A percentile compares a stretch with the other conserved stretches of the same genome.
Conservation (phyloP, 2,113 vertebrate genomes). For the Campylorhamphus procurvoides region DNA sequence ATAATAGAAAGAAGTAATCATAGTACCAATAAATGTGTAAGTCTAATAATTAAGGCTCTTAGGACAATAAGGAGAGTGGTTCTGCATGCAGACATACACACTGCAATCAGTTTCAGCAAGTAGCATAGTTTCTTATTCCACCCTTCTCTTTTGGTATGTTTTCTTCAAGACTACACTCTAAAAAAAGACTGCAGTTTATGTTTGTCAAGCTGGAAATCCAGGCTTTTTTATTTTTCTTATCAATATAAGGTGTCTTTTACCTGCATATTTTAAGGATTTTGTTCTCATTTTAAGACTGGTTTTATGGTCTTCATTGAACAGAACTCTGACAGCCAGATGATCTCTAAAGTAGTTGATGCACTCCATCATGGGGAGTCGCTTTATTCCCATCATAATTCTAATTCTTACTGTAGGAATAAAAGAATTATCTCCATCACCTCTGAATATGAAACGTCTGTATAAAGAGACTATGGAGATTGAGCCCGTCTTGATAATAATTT, state of each 20-base stretch:
- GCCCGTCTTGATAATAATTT: slow-evolving; percentile 94
- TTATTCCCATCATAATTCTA: slow-evolving; percentile 18
- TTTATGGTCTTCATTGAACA: background rate
- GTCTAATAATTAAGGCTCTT: background rate
- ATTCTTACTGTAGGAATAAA: slow-evolving; percentile 82
- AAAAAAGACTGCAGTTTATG: background rate
- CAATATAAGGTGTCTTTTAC: background rate
- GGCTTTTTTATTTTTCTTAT: background rate
- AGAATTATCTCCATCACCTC: slow-evolving; percentile 89
- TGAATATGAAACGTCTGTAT: slow-evolving; percentile 90
- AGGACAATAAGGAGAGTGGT: background rate
- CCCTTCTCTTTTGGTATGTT: background rate
- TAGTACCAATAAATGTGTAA: accelerated
- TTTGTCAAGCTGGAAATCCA: background rate
- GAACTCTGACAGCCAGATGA: background rate
- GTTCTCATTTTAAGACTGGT: background rate
- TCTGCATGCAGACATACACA: background rate
- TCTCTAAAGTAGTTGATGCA: background rate
- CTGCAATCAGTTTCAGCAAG: background rate
- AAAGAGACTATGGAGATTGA: slow-evolving; percentile 90
- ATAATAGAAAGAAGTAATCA: background rate
- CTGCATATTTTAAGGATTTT: background rate
- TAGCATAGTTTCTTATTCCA: background rate
- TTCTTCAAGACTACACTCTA: background rate
- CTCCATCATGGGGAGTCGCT: background rate